Evolutionary conservation across 2,888 invertebrate genomes (phyloP), one percentile per base, ranked within the genome.

Genomic region (Dromius quadrimaculatus): DNA sequence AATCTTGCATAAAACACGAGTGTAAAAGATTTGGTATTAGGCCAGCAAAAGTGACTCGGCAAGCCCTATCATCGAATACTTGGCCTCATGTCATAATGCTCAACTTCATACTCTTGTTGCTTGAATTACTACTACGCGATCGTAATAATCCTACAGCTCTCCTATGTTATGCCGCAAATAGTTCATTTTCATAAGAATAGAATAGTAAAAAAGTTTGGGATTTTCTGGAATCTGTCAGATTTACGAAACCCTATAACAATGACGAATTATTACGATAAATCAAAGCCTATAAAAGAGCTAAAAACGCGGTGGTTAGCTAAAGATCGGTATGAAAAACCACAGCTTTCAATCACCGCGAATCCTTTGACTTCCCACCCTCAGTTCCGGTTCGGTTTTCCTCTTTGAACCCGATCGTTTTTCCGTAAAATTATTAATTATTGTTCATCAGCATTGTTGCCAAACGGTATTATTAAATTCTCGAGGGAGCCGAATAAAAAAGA

Each of bases 371-470:
- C 15, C 59, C 34, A 59, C 59, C 9, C 36, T 34, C n/a, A 54
- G 34, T 34, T 45, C 43, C 45, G 43, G 43, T 28, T 45, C 47
- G 64, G 47, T 19, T 64, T 64, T 64, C 64, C 64, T 64, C 50
- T 64, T 64, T 64, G 64, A 64, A 64, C 64, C 50, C 17, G 64
- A 64, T 64, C 64, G 64, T 64, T 64, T 64, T 64, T 64, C 64
- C 64, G 64, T 64, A 68, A 68, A 68, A 68, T 68, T 68, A 68
- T 68, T 68, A 59, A 68, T 68, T 68, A 68, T 68, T 68, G 68
- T 57, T 59, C 68, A 68, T 68, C 68, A 59, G 57, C 68, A 68
- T 57, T 68, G 68, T 59, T 59, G 59, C 68, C 68, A 59, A 59
- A 57, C 59, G 57, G 28, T 68, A 68, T 68, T 68, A 68, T 59